Evolutionary conservation across 2,888 invertebrate species (phyloP), one percentile per base, ranked within the genome.

Genomic region (Leptinotarsa rubiginosa): DNA sequence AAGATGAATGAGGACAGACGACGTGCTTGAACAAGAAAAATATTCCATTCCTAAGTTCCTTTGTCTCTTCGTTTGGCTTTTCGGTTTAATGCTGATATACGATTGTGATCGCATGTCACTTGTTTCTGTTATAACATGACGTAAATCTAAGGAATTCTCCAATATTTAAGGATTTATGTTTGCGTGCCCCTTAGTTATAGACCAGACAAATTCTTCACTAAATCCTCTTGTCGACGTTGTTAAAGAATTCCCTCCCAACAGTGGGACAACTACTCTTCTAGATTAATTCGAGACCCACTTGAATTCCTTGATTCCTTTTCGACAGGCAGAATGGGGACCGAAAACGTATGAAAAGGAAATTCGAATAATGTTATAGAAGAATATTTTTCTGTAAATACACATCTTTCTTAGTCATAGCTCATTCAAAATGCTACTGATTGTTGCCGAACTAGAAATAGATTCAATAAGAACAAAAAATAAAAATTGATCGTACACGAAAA

Each of bases 1-100:
- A 85, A 86, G 87, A 87, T 85, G 82, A 83, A 87, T 86, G 86
- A 79, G 83, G 85, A 84, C 84, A 85, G 84, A 83, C 83, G 81
- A 84, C 83, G 83, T 83, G 85, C 85, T 84, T 84, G 85, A 84
- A 85, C 84, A 84, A 84, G 86, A 85, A 84, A 86, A 86, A 86
- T 86, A 85, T 85, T 84, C 84, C 84, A 80, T 84, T 85, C 81
- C 81, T 82, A 84, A 83, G 82, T 84, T 84, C 84, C 85, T 85
- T 85, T 86, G 83, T 84, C 83, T 84, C 79, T 81, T 79, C 80
- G 80, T 80, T 79, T 78, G 77, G 81, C 81, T 81, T 83, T 84
- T 82, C 79, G 80, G 77, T 75, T 78, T 84, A 84, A 85, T 84
- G 80, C 78, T 81, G 82, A 84, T 82, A 82, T 83, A 82, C 77